These are phyloP conservation scores for Drosophila birchii DNA, from an alignment of 2,888 invertebrate species.

Conservation along the genomic window DNA sequence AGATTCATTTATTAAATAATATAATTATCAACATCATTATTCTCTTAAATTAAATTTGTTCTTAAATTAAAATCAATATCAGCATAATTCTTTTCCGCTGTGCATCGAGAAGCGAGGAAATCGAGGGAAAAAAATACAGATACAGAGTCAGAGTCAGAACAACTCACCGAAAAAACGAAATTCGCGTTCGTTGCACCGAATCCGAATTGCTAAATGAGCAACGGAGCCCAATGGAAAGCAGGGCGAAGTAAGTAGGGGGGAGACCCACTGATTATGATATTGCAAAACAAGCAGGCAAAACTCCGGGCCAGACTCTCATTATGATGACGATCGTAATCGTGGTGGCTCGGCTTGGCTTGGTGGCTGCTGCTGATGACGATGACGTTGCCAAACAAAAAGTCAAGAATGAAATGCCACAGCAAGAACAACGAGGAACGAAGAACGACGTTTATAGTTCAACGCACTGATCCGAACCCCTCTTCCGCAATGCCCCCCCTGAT, in stretches of 20 bases:
- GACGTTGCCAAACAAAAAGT: constrained; percentile 75
- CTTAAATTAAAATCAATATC: background rate
- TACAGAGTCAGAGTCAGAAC: constrained; percentile 13
- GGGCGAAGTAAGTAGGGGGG: constrained; percentile 8
- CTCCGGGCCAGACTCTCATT: constrained; percentile 50
- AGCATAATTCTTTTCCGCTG: background rate
- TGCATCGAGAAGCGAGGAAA: constrained; percentile 11
- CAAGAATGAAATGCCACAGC: constrained; percentile 72
- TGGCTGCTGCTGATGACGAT: constrained; percentile 54
- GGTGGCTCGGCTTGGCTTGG: constrained; percentile 35
- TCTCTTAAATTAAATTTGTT: background rate
- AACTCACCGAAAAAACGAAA: constrained; percentile 24
- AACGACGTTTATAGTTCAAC: constrained; percentile 83
- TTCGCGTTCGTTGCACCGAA: constrained; percentile 74
- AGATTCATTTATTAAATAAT: background rate
- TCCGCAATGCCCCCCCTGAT: constrained; percentile 37
- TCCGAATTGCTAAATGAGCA: constrained; percentile 49
- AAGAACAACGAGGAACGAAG: constrained; percentile 42
- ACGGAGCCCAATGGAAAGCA: constrained; percentile 16
- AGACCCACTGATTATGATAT: constrained; percentile 71
- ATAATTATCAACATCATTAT: background rate
- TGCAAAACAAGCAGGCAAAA: constrained; percentile 66
- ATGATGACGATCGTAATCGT: constrained; percentile 57
- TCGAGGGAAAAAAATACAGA: constrained; percentile 8
- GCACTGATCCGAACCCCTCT: constrained; percentile 54